Base-by-base conservation (phyloP, 2,113 vertebrate species). In the Rhipidura dahli region DNA sequence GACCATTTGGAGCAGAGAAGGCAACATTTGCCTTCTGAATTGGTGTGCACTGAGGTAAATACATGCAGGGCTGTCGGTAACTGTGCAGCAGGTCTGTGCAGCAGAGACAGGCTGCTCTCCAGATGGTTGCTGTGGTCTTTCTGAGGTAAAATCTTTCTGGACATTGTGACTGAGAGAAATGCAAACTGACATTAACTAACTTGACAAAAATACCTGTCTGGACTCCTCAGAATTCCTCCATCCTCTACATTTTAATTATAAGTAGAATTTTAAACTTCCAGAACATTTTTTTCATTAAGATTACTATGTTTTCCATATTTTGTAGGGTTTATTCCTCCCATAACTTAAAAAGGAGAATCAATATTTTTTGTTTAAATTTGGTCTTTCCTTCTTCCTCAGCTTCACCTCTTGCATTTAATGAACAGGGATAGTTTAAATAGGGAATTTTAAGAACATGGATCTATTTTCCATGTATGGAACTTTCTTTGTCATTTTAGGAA, bases 241-340 rank as follows among this genome's bases (percentile, higher is more conserved):
- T 75, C 31, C 19, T 69, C 88, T 70, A 37, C 6, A 9, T 79
- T 82, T 73, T 73, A 22, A 37, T 66, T 57, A 45, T 60, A 40
- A 77, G 17, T 35, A 70, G 33, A 66, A 66, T 7, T 81, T 63
- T 6, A 75, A 77, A 50, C 19, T 87, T 81, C 33, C 57, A 66
- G 27, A 85, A 61, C 16, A 54, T 19, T 85, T 93, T 53, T 13
- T 50, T 71, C 63, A 35, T 7, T 60, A 72, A 63, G 39, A 50
- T 69, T 49, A 72, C 28, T 40, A 7, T 82, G 6, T 61, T 90
- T 73, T 82, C 35, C 11, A 2, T 42, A 30, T 44, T 87, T 86
- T 27, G 5, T 19, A 28, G 45, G 9, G 0, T 0, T 37, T 66
- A 37, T 12, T 1, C 4, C 18, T 87, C 6, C 7, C 7, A 13